Evolutionary conservation across 2,888 invertebrate genomes (phyloP).

Genomic region (Cephus pygmeus): DNA sequence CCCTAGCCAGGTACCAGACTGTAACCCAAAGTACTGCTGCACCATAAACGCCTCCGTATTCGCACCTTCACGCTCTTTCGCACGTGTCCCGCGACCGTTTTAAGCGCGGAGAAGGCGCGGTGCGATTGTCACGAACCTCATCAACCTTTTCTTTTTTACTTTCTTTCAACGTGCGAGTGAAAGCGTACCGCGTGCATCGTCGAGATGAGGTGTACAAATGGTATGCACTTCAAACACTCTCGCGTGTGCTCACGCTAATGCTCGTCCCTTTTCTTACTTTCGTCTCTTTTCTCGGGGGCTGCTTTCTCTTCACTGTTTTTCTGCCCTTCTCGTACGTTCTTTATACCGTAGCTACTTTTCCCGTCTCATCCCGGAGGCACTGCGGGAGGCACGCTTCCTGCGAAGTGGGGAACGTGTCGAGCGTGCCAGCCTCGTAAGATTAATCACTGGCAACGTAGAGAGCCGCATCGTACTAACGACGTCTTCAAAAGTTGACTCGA

Average conservation of each 20-base stretch:
- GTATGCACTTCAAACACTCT: constrained; percentile 3
- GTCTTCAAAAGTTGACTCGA: not conserved
- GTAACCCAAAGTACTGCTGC: not conserved
- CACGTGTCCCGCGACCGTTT: not conserved
- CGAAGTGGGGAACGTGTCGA: constrained; percentile 25
- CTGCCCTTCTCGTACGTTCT: not conserved
- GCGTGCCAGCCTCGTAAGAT: constrained; percentile 38
- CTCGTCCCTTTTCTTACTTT: constrained; percentile 1
- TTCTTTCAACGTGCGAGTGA: constrained; percentile 17
- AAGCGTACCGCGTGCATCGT: constrained; percentile 20
- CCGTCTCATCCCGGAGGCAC: not conserved
- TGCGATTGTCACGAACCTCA: not conserved
- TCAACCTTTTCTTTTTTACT: not conserved
- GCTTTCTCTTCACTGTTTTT: constrained; percentile 8
- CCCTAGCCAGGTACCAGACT: not conserved
- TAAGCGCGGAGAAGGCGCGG: not conserved
- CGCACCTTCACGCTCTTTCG: not conserved
- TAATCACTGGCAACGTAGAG: constrained; percentile 42
- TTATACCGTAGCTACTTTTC: not conserved
- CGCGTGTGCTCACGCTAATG: not conserved
- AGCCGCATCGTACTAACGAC: not conserved
- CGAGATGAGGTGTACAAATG: constrained; percentile 7
- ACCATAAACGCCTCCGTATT: not conserved
- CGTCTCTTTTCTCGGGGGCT: constrained; percentile 8
- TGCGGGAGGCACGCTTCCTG: not conserved